Conservation (phyloP, 1,140 invertebrate genomes). For the Drosophila murphyi region DNA sequence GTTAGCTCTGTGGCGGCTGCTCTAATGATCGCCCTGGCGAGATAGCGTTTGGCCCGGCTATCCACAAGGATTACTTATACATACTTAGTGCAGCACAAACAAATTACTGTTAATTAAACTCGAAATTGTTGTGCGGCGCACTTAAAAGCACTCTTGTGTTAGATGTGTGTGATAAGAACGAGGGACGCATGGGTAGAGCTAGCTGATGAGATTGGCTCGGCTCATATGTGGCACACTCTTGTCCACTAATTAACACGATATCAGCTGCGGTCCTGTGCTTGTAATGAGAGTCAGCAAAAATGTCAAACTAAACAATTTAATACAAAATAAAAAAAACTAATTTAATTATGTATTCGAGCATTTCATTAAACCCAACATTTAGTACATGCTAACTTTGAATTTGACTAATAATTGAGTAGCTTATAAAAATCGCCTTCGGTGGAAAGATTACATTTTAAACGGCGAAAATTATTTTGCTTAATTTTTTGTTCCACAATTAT, state of each 20-base stretch:
- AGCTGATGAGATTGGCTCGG: constrained; percentile 33
- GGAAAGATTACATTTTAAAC: too few species aligned
- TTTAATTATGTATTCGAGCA: not conserved
- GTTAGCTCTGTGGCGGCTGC: constrained; percentile 13
- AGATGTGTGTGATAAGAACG: constrained; percentile 21
- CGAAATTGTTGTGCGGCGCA: constrained; percentile 63
- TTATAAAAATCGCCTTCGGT: not conserved
- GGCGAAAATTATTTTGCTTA: too few species aligned
- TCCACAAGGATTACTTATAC: constrained; percentile 44
- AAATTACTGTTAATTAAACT: constrained; percentile 72
- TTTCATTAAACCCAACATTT: not conserved
- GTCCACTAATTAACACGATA: constrained; percentile 37
- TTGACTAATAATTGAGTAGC: not conserved
- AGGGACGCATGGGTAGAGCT: not conserved
- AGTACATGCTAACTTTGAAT: not conserved
- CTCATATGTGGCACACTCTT: constrained; percentile 9
- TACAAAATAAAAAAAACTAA: not conserved
- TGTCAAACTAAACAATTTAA: constrained; percentile 24
- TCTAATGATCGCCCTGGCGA: constrained; percentile 57
- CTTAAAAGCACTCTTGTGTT: constrained; percentile 53
- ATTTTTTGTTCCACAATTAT: too few species aligned
- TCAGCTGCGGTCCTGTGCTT: constrained; percentile 1
- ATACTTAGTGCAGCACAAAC: constrained; percentile 60
- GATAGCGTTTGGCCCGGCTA: constrained; percentile 42
- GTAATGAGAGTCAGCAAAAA: constrained; percentile 28